Evolutionary conservation across 2,113 vertebrate species (phyloP).

Genomic region (Tauraco erythrolophus): DNA sequence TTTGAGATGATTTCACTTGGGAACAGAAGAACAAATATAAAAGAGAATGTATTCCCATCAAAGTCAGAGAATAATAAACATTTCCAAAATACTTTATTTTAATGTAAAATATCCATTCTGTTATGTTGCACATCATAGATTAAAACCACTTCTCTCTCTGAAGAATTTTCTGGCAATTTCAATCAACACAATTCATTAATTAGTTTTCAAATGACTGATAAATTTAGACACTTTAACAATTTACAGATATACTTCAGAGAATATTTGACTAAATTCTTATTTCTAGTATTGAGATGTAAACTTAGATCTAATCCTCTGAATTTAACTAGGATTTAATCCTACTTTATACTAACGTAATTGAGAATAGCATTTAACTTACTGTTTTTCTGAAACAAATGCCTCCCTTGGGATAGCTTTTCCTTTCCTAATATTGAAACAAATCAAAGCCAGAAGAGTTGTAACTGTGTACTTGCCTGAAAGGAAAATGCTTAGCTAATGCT

Average conservation of each 20-base stretch:
- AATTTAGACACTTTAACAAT: not conserved
- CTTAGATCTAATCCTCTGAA: not conserved
- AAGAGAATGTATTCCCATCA: not conserved
- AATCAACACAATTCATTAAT: not conserved
- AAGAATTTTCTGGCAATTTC: not conserved
- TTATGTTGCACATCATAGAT: not conserved
- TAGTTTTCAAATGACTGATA: not conserved
- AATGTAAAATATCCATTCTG: not conserved
- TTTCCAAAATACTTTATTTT: not conserved
- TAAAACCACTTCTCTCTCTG: not conserved
- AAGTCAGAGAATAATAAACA: not conserved
- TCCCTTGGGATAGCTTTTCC: not conserved
- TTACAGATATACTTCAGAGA: not conserved
- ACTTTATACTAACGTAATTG: not conserved
- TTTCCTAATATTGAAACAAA: not conserved
- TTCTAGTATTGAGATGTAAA: not conserved
- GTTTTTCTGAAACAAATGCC: not conserved
- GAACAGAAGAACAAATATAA: not conserved
- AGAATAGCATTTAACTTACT: not conserved
- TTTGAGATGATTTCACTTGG: not conserved
- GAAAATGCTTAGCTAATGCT: not conserved
- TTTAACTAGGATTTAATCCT: not conserved
- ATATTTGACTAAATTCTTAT: not conserved
- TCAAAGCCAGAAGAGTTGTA: not conserved
- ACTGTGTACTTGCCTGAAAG: not conserved